phyloP scores from a whole-genome alignment of 2,888 invertebrate genomes.

The Andrena trimmerana region DNA sequence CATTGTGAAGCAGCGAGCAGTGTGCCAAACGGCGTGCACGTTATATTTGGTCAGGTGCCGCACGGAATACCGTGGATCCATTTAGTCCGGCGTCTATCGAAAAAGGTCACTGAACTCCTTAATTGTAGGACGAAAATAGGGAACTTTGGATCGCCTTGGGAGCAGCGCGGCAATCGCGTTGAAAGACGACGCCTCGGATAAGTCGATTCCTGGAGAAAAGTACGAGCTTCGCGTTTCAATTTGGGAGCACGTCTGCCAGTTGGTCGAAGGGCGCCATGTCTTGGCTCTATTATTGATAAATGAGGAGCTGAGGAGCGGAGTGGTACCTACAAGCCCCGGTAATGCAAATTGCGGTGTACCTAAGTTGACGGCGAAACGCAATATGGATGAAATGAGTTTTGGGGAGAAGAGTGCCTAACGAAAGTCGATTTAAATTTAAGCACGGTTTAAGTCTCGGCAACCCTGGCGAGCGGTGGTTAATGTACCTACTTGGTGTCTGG shows the following conservation, averaged over 20 bases:
- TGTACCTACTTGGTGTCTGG: background rate
- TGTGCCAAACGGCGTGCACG: background rate
- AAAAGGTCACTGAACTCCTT: constrained; percentile 10
- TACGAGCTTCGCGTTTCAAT: constrained; percentile 15
- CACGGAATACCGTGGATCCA: background rate
- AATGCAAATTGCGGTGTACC: constrained; percentile 39
- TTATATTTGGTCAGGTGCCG: constrained; percentile 49
- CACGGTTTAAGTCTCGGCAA: constrained; percentile 4
- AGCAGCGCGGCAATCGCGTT: background rate
- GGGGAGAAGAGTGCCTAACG: constrained; percentile 20
- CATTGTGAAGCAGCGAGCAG: constrained; percentile 28
- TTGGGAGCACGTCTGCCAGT: background rate
- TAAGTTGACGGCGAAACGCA: constrained; percentile 45
- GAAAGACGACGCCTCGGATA: background rate
- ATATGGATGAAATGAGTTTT: constrained; percentile 47
- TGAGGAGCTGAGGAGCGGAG: constrained; percentile 15
- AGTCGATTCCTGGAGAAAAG: background rate
- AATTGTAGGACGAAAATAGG: background rate
- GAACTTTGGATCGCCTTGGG: background rate
- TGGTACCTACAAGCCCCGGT: constrained; percentile 8
- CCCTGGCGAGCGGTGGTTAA: constrained; percentile 5
- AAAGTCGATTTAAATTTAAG: constrained; percentile 52
- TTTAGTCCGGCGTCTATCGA: background rate
- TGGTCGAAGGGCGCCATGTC: constrained; percentile 19
- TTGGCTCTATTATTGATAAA: constrained; percentile 35